Base-by-base conservation (phyloP, 2,888 invertebrate genomes). In the Drosophila dives region DNA sequence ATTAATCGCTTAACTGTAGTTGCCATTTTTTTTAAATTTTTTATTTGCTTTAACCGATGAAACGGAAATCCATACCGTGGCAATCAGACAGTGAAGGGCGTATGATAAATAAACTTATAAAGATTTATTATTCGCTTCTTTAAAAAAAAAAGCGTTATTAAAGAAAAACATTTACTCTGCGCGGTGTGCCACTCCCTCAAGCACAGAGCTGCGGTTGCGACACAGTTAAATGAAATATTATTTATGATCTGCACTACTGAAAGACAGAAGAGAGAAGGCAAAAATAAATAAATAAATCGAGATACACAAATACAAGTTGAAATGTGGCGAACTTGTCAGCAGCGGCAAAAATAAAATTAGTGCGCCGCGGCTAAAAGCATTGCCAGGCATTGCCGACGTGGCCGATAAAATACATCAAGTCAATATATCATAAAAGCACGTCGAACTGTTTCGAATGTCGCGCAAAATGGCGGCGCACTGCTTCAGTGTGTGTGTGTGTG, bases 381-480 rank as follows among this genome's bases (percentile, higher is more conserved):
- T 75, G 60, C 56, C 70, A 68, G 26, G 72, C 70, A 53, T 42
- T 64, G 59, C 64, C 75, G 75, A 81, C 77, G 74, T 72, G 58
- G 72, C 71, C 78, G 87, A 89, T 85, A 84, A 88, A 86, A 78
- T 73, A 75, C 56, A 80, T 75, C 86, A 72, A 88, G 90, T 90
- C 88, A 86, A 89, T 87, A 88, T 87, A 87, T 87, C 87, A 88
- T 87, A 90, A 83, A 86, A 88, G 90, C 89, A 80, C 83, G 78
- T 80, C 78, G 75, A 86, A 73, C 72, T 76, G 78, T 62, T 75
- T 72, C 73, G 68, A 81, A 58, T 77, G 72, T 82, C 72, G 77
- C 59, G 72, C 71, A 72, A 70, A 74, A 81, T 83, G 81, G 83
- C 77, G 83, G 68, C 80, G 49, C 64, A 55, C 61, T 59, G 42